A percentile compares a stretch with the other conserved stretches of the same genome.
Conservation (phyloP, 2,888 invertebrate genomes). For the Malthinus seriepunctatus region DNA sequence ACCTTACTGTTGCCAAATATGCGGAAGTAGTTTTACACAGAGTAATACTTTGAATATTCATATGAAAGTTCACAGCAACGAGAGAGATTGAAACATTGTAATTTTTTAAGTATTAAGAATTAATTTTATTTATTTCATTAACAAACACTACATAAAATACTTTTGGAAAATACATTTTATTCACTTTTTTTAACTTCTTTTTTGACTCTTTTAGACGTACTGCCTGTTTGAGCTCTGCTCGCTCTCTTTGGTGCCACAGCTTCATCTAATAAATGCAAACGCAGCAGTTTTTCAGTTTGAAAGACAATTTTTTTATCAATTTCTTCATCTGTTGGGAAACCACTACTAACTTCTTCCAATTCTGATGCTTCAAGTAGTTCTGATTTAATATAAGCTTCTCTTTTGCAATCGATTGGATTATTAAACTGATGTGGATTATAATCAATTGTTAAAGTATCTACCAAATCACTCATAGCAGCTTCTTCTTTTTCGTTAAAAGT, state of each 20-base stretch:
- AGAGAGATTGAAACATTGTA: not conserved
- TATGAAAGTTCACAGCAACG: slow-evolving; percentile 37
- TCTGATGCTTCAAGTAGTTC: slow-evolving; percentile 12
- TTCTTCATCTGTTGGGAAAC: slow-evolving; percentile 7
- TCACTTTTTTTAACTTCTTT: too few species aligned
- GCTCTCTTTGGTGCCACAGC: not conserved
- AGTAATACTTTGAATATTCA: slow-evolving; percentile 41
- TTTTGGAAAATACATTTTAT: too few species aligned
- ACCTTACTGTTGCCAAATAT: slow-evolving; percentile 40
- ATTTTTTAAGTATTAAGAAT: too few species aligned
- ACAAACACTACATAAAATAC: too few species aligned
- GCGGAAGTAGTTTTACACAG: slow-evolving; percentile 42
- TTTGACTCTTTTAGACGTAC: not conserved
- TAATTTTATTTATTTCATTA: too few species aligned
- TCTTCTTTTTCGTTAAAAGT: slow-evolving; percentile 6
- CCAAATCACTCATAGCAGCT: slow-evolving; percentile 9
- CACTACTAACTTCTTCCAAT: slow-evolving; percentile 8
- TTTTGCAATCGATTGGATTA: slow-evolving; percentile 17
- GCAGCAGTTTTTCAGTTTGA: not conserved
- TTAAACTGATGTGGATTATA: slow-evolving; percentile 16
- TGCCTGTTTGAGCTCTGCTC: not conserved
- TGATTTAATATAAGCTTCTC: slow-evolving; percentile 20
- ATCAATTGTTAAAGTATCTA: slow-evolving; percentile 20
- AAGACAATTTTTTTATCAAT: slow-evolving; percentile 6
- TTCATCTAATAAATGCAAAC: not conserved